Percentiles rank a stretch among this genome's conserved stretches.
Evolutionary conservation across 2,113 vertebrate genomes (phyloP).

Genomic region (Capreolus pygargus): DNA sequence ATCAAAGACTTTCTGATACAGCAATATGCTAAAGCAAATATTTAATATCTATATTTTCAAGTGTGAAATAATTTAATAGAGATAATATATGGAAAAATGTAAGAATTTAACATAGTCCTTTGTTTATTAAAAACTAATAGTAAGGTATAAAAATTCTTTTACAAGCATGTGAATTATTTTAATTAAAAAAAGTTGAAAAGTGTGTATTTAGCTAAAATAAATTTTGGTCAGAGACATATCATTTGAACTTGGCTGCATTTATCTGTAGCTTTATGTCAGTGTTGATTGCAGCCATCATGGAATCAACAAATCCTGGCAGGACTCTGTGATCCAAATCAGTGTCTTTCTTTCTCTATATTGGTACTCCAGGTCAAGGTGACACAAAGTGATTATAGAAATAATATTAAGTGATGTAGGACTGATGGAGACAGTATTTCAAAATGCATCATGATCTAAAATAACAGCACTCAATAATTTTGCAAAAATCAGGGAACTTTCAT

Average conservation of each 20-base stretch:
- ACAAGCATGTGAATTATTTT: not conserved
- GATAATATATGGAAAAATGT: not conserved
- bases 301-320: not conserved
- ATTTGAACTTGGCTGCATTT: not conserved
- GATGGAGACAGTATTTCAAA: not conserved
- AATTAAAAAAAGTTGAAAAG: not conserved
- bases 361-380: not conserved
- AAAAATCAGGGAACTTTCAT: slow-evolving; percentile 19
- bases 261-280: not conserved
- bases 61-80: not conserved
- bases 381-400: not conserved
- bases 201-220: not conserved
- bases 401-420: not conserved
- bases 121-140: not conserved
- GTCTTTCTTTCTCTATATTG: not conserved
- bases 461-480: not conserved
- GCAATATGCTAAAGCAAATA: not conserved
- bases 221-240: not conserved
- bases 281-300: not conserved
- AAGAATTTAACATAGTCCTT: not conserved
- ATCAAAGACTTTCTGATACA: not conserved
- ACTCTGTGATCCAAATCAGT: not conserved
- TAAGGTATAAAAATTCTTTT: not conserved
- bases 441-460: not conserved
- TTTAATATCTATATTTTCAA: not conserved